Evolutionary conservation across 2,888 invertebrate genomes (phyloP).

Genomic region (Diarsia brunnea): DNA sequence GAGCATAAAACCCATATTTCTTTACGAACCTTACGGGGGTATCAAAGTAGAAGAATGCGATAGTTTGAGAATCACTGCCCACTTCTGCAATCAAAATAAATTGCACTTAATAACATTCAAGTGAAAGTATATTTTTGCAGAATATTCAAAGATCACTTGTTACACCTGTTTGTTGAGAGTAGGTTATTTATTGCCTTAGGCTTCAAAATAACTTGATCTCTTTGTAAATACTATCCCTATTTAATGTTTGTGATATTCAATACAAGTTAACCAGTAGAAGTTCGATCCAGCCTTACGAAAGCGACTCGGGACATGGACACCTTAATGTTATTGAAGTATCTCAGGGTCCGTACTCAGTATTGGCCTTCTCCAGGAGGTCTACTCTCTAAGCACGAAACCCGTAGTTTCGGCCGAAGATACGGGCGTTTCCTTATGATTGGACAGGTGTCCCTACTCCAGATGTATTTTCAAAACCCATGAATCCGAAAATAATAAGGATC

Average conservation of each 20-base stretch:
- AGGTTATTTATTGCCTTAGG: conserved; percentile 3
- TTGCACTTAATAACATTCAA: conserved; percentile 17
- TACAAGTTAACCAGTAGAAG: too few relatives aligned
- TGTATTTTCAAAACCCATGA: too few relatives aligned
- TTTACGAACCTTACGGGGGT: background rate
- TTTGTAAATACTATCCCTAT: background rate
- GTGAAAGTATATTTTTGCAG: conserved; percentile 35
- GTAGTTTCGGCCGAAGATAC: too few relatives aligned
- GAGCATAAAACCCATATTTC: background rate
- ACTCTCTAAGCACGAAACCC: too few relatives aligned
- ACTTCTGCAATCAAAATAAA: conserved; percentile 37
- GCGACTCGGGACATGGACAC: background rate
- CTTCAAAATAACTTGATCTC: conserved; percentile 5
- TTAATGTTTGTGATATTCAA: background rate
- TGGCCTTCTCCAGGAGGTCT: too few relatives aligned
- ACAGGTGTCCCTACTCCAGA: too few relatives aligned
- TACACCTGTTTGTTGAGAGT: conserved; percentile 19
- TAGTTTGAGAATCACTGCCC: conserved; percentile 18
- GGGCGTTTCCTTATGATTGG: too few relatives aligned
- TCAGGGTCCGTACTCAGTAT: too few relatives aligned
- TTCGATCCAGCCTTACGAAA: background rate
- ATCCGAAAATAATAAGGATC: too few relatives aligned
- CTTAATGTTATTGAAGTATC: background rate
- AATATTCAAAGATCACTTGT: conserved; percentile 33
- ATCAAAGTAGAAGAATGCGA: background rate